A percentile compares a stretch with the other conserved stretches of the same genome.
These are phyloP conservation scores for Fulmarus glacialis DNA, from an alignment of 2,113 vertebrate genomes.

Conservation along the genomic window DNA sequence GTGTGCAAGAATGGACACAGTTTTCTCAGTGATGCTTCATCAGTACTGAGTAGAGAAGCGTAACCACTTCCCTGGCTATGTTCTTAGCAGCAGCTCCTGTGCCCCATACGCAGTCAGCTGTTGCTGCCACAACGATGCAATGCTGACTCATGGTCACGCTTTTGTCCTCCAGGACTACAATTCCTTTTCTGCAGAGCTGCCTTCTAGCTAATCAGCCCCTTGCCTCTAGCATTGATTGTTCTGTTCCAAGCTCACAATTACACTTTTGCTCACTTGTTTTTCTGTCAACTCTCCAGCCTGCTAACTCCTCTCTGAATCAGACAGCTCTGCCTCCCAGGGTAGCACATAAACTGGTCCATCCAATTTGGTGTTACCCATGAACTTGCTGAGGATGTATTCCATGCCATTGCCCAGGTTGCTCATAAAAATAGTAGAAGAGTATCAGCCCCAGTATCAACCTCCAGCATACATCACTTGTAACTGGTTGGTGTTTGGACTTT, in stretches of 20 bases:
- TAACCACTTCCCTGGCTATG: background rate
- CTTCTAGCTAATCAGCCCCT: background rate
- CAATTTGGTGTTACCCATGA: background rate
- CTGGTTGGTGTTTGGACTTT: background rate
- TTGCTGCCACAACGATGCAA: background rate
- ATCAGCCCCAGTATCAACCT: background rate
- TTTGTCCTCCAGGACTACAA: background rate
- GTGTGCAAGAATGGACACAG: background rate
- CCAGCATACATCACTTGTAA: background rate
- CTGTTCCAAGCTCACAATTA: background rate
- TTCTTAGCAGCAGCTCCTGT: background rate
- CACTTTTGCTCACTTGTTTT: background rate
- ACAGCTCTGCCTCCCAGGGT: background rate
- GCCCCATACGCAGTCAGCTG: background rate
- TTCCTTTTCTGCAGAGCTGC: background rate
- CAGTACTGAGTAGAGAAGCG: rapidly evolving
- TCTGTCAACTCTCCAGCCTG: background rate
- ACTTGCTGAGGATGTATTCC: background rate
- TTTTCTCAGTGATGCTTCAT: background rate
- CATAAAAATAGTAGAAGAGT: background rate
- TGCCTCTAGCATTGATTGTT: background rate
- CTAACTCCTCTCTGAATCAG: no score
- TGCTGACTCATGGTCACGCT: background rate
- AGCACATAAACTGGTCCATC: no score
- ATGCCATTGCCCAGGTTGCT: background rate